Conservation (phyloP, 2,797 vertebrate species). For the Dryobates pubescens region DNA sequence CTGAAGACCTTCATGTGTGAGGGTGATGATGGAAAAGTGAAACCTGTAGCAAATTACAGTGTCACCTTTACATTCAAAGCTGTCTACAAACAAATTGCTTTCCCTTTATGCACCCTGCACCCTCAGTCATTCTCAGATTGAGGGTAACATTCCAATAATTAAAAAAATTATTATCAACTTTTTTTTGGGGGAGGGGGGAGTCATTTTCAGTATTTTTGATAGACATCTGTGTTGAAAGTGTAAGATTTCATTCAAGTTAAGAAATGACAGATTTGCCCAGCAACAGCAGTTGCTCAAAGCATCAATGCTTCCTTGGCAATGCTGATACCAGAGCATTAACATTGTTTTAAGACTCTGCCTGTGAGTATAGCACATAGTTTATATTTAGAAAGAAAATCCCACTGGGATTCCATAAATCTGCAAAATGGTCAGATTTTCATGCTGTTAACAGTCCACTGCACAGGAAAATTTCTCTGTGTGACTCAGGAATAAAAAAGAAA, state of each 20-base stretch:
- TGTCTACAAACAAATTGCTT: neutral
- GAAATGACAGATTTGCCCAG: slow-evolving; percentile 65
- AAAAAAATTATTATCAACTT: slow-evolving; percentile 6
- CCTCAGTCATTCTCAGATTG: neutral
- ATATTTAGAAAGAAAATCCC: slow-evolving; percentile 79
- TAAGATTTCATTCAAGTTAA: slow-evolving; percentile 60
- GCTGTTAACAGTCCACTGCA: slow-evolving; percentile 55
- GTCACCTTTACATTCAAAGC: neutral
- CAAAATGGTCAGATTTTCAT: slow-evolving; percentile 31
- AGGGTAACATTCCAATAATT: neutral
- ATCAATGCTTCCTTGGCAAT: slow-evolving; percentile 50
- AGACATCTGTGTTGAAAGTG: slow-evolving; percentile 24
- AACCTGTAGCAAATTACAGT: neutral
- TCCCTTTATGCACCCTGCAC: neutral
- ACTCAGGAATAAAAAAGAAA: slow-evolving; percentile 65
- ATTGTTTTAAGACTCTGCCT: slow-evolving; percentile 66
- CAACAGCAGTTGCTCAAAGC: slow-evolving; percentile 58
- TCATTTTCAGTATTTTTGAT: slow-evolving; percentile 6
- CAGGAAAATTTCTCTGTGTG: slow-evolving; percentile 49
- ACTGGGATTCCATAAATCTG: slow-evolving; percentile 66
- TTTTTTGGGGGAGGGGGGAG: neutral
- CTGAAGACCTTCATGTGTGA: neutral
- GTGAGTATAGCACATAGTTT: slow-evolving; percentile 59
- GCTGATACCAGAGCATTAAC: slow-evolving; percentile 52
- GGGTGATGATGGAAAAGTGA: slow-evolving; percentile 26